Evolutionary conservation across 1,140 invertebrate species (phyloP).

Genomic region (Antheraea pernyi): DNA sequence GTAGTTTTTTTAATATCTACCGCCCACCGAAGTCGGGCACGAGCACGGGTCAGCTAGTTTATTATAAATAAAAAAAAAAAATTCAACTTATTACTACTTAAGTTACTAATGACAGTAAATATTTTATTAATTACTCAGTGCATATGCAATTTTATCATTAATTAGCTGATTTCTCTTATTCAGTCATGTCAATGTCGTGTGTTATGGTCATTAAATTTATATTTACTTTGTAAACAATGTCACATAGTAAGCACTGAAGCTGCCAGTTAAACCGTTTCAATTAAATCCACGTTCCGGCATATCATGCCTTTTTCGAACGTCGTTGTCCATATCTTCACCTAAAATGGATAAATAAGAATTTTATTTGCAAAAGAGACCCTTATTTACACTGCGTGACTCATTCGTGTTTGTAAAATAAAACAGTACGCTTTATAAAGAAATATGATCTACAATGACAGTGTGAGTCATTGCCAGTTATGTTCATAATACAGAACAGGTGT

Average conservation of each 20-base stretch:
- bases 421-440: slow-evolving; percentile 43
- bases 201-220: background rate
- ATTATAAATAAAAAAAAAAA: no score
- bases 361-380: slow-evolving; percentile 61
- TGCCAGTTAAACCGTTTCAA: slow-evolving; percentile 16
- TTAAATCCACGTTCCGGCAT: slow-evolving; percentile 59
- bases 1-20: no score
- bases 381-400: slow-evolving; percentile 63
- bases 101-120: no score
- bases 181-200: no score
- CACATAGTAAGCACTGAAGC: background rate
- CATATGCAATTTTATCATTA: no score
- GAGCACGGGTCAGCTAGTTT: no score
- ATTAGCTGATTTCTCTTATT: no score
- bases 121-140: no score
- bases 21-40: no score
- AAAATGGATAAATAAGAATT: slow-evolving; percentile 60
- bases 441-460: slow-evolving; percentile 37
- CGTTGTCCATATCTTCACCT: slow-evolving; percentile 50
- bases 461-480: slow-evolving; percentile 60
- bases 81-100: no score
- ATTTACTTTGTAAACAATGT: background rate
- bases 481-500: slow-evolving; percentile 47
- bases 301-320: slow-evolving; percentile 56
- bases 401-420: slow-evolving; percentile 46